Evolutionary conservation across 2,113 vertebrate species (phyloP).

Genomic region (Ondatra zibethicus): DNA sequence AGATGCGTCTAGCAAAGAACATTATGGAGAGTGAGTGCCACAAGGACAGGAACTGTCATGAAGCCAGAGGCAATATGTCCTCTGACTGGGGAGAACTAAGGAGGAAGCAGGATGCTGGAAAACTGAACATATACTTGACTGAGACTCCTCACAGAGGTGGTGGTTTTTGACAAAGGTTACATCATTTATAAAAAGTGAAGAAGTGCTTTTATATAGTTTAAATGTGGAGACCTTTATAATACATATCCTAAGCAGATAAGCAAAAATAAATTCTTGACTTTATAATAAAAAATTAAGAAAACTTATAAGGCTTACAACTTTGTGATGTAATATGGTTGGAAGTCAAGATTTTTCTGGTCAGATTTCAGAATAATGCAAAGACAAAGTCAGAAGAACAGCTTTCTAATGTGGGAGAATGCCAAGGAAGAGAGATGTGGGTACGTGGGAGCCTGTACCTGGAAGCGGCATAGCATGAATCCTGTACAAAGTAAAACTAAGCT

Average conservation of each 20-base stretch:
- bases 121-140: not conserved
- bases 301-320: not conserved
- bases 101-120: conserved; percentile 6
- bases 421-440: not conserved
- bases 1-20: not conserved
- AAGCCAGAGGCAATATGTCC: not conserved
- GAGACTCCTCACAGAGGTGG: not conserved
- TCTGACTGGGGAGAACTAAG: not conserved
- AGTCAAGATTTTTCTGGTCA: conserved; percentile 41
- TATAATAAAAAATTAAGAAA: conserved; percentile 1
- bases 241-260: not conserved
- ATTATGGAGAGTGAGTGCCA: not conserved
- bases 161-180: conserved; percentile 9
- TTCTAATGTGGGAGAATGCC: not conserved
- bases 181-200: conserved; percentile 28
- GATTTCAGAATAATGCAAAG: not conserved
- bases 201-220: conserved; percentile 26
- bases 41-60: not conserved
- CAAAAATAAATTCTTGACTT: conserved; percentile 33
- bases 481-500: not conserved
- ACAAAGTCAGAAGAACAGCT: not conserved
- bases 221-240: conserved; percentile 11
- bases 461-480: not conserved
- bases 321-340: not conserved
- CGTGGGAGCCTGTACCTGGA: not conserved